A percentile compares a stretch with the other conserved stretches of the same genome.
Conservation (phyloP, 1,140 invertebrate species). For the Cylas formicarius region DNA sequence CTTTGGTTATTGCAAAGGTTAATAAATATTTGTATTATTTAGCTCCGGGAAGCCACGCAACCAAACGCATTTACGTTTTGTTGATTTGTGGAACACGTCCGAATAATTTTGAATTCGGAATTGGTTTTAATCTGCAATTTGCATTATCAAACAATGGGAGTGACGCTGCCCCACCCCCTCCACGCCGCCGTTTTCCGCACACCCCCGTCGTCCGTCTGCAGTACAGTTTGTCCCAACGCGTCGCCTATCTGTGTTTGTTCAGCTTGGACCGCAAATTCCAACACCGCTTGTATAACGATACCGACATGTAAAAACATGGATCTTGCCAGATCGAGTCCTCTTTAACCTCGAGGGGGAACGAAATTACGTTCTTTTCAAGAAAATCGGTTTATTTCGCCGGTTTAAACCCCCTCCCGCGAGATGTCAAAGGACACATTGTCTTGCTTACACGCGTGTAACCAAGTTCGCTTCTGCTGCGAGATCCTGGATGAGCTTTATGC, state of each 20-base stretch:
- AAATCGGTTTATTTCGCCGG: conserved; percentile 3
- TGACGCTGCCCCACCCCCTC: conserved; percentile 36
- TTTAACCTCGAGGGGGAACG: neutral
- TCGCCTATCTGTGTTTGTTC: conserved; percentile 33
- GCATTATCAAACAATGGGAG: conserved; percentile 40
- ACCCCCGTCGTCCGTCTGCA: too few species aligned
- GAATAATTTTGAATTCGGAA: conserved; percentile 38
- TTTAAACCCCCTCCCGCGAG: conserved; percentile 4
- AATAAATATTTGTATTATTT: conserved; percentile 26
- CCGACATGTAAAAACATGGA: conserved; percentile 21
- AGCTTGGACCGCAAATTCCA: conserved; percentile 22
- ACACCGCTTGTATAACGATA: conserved; percentile 19
- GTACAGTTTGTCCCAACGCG: conserved; percentile 13
- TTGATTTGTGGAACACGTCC: conserved; percentile 23
- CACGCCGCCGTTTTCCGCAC: too few species aligned
- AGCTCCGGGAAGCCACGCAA: conserved; percentile 17
- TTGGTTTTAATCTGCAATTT: conserved; percentile 42
- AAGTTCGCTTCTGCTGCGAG: too few species aligned
- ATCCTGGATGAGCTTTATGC: too few species aligned
- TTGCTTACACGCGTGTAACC: neutral
- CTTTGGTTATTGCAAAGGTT: conserved; percentile 9
- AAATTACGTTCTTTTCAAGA: conserved; percentile 7
- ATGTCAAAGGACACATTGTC: conserved; percentile 6
- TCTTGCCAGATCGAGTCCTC: conserved; percentile 3
- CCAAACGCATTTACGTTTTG: conserved; percentile 27